Conservation (phyloP, 2,113 vertebrate genomes). For the Muntiacus muntjak region DNA sequence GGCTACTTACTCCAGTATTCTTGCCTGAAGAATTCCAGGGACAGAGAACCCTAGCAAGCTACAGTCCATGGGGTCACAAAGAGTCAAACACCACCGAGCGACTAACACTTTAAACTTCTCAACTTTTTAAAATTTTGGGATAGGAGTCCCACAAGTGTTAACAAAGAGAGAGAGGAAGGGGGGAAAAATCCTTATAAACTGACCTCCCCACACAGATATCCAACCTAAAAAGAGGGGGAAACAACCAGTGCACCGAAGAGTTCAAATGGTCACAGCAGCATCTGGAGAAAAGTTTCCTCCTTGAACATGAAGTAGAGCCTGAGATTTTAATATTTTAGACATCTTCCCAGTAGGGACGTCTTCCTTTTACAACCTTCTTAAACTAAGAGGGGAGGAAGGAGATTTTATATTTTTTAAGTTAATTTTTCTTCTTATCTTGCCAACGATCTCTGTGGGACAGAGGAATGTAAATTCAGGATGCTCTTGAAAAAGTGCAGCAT, state of each 20-base stretch:
- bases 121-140: neutral
- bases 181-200: neutral
- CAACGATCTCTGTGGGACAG: neutral
- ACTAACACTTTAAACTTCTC: neutral
- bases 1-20: neutral
- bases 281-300: neutral
- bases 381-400: slow-evolving; percentile 1
- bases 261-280: neutral
- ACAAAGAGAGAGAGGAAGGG: neutral
- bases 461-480: neutral
- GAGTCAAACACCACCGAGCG: rapidly evolving
- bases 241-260: neutral
- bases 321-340: neutral
- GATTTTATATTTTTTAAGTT: neutral
- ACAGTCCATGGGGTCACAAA: neutral
- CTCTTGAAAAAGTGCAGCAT: slow-evolving; percentile 6
- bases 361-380: neutral
- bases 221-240: neutral
- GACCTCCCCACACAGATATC: neutral
- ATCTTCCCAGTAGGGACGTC: neutral
- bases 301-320: neutral
- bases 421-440: slow-evolving; percentile 4
- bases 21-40: neutral
- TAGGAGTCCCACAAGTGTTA: neutral
- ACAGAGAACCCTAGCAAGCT: neutral